A percentile compares a stretch with the other conserved stretches of the same genome.
These are phyloP conservation scores for Melieria picta DNA, from an alignment of 2,888 invertebrate species.

Conservation along the genomic window DNA sequence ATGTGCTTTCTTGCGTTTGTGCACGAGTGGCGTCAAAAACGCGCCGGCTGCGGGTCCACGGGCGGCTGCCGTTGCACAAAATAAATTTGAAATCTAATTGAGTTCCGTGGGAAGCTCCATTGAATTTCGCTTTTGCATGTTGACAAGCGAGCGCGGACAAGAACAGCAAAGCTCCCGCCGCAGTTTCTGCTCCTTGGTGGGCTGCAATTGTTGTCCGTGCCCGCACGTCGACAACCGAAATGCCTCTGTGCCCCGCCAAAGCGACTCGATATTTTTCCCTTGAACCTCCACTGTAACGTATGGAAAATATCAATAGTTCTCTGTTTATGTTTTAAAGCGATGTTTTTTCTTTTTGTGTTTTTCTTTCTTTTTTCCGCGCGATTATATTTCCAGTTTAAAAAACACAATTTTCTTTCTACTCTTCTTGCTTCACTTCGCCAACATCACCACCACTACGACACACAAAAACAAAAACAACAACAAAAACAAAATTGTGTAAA, in stretches of 20 bases:
- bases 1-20: too few relatives aligned
- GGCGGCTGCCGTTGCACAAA: too few relatives aligned
- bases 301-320: slow-evolving; percentile 57
- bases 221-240: slow-evolving; percentile 19
- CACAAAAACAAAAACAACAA: slow-evolving; percentile 43
- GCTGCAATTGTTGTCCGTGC: slow-evolving; percentile 7
- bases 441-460: background rate
- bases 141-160: background rate
- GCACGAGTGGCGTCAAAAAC: too few relatives aligned
- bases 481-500: too few relatives aligned
- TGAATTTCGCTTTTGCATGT: background rate
- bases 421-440: slow-evolving; percentile 48
- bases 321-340: slow-evolving; percentile 55
- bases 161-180: background rate
- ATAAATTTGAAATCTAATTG: too few relatives aligned
- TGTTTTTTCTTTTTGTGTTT: slow-evolving; percentile 48
- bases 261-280: slow-evolving; percentile 52
- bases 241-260: background rate
- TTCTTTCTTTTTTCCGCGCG: slow-evolving; percentile 47
- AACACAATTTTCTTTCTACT: slow-evolving; percentile 55
- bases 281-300: slow-evolving; percentile 53
- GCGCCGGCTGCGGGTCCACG: too few relatives aligned
- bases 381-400: slow-evolving; percentile 58
- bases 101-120: too few relatives aligned
- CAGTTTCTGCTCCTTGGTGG: too few relatives aligned